Evolutionary conservation across 2,113 vertebrate genomes (phyloP), one percentile per base, ranked within the genome.

Genomic region (Mirounga angustirostris): DNA sequence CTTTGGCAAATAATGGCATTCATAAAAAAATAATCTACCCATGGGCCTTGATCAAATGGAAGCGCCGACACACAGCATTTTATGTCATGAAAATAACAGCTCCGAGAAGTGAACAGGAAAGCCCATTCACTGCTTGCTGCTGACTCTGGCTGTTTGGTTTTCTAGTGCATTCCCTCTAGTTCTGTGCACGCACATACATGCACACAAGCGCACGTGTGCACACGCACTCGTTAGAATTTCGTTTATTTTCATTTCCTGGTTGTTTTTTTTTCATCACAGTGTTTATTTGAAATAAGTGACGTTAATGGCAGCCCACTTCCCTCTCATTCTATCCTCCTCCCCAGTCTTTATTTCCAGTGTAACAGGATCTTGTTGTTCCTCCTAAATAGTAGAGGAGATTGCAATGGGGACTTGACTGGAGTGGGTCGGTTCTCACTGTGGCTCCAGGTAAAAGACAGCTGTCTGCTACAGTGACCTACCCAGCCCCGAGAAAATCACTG

Each of bases 1-100:
- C 61, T 96, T 98, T 74, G 86, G 36, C 71, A 96, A 98, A 97
- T 43, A 97, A 50, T n/a, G 33, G 0, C n/a, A 92, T 9, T 59
- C 93, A 89, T 81, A 96, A 91, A 95, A 87, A 94, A 96, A 61
- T 94, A 89, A 95, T 69, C 10, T 84, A 79, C 81, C 89, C 0
- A 5, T 89, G 61, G 71, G 16, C 26, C 95, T 82, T 52, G 56
- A 95, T n/a, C 78, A 79, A 86, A 97, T 92, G 84, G 19, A 46
- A 97, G n/a, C 50, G 0, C 26, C 84, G 90, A 93, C 12, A 0
- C 9, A 73, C 0, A 40, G 4, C 52, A 15, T 58, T 98, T 94
- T 95, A 9, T 80, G 33, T 43, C 65, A 83, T 84, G 22, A 22
- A 15, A 95, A 87, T 82, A 89, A 73, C 58, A 40, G 81, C 76